Percentiles rank a stretch among this genome's conserved stretches.
These are phyloP conservation scores for Patagioenas fasciata DNA, from an alignment of 2,113 vertebrate genomes.

Conservation along the genomic window DNA sequence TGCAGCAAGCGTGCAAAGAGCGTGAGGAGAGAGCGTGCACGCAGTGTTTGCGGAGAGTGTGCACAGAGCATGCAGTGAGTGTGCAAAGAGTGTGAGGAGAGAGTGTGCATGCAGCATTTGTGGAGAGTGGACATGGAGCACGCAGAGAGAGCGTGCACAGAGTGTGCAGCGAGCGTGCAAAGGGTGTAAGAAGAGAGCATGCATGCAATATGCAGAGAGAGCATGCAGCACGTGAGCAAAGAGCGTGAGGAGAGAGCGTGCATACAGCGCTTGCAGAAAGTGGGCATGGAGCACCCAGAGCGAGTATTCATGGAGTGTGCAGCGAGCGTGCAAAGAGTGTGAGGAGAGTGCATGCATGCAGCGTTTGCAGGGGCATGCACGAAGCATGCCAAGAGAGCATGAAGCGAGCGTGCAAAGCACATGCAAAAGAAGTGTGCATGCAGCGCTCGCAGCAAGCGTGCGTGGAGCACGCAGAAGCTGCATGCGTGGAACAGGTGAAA, in stretches of 20 bases:
- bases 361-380: neutral
- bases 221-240: neutral
- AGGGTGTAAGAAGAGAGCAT: neutral
- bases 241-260: neutral
- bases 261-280: too few species aligned
- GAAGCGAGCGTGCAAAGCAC: neutral
- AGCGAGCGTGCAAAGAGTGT: neutral
- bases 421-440: neutral
- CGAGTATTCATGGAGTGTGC: too few species aligned
- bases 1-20: neutral
- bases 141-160: too few species aligned
- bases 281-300: too few species aligned
- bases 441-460: too few species aligned
- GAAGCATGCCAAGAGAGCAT: accelerated
- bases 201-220: too few species aligned
- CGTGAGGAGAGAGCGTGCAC: neutral
- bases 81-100: neutral
- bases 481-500: too few species aligned
- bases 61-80: too few species aligned
- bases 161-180: neutral
- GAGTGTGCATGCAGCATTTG: too few species aligned
- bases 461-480: too few species aligned
- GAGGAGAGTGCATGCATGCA: accelerated
- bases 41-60: too few species aligned
- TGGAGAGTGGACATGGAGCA: too few species aligned